Base-by-base conservation (phyloP, 1,140 invertebrate species). In the Drosophila busckii region DNA sequence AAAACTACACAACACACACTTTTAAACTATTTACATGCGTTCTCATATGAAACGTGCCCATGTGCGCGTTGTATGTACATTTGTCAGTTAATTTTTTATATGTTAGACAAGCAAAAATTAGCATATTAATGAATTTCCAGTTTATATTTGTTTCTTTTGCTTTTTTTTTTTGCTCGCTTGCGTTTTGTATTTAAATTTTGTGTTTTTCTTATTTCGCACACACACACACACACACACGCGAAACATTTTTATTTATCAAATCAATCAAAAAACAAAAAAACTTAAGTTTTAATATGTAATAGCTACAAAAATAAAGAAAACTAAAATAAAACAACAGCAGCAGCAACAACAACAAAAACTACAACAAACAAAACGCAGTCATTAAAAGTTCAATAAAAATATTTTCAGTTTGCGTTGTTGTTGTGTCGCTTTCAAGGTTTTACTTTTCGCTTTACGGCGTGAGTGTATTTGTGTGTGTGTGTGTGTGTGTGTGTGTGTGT, bases 71-170 rank as follows among this genome's bases (percentile, higher is more conserved):
- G 26, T 35, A 19, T 28, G 58, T 38, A 16, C 40, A 13, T 35
- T 20, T 59, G 52, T 7, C 12, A 44, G 55, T 38, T 42, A 42
- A 48, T 67, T 52, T 52, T 38, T 53, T 59, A 32, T 45, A 44
- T 45, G 20, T 10, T 2, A 75, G 60, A 40, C 63, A 69, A 69
- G 46, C 29, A 56, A 56, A 73, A 78, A 78, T 80, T 78, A 80
- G 80, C 71, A 78, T 78, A 76, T 76, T 76, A 80, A 80, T 78
- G 71, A 80, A 78, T 78, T 78, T 78, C 71, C 71, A 78, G 71
- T 78, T 78, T 78, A 46, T 64, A 56, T 65, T 64, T 63, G n/a
- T 12, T 40, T 62, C 20, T 53, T 61, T 46, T 23, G 6, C 15
- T 54, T 55, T 34, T 55, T 32, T 35, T 40, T 42, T 41, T 42